Evolutionary conservation across 2,888 invertebrate genomes (phyloP), one percentile per base, ranked within the genome.

Genomic region (Mythimna impura): DNA sequence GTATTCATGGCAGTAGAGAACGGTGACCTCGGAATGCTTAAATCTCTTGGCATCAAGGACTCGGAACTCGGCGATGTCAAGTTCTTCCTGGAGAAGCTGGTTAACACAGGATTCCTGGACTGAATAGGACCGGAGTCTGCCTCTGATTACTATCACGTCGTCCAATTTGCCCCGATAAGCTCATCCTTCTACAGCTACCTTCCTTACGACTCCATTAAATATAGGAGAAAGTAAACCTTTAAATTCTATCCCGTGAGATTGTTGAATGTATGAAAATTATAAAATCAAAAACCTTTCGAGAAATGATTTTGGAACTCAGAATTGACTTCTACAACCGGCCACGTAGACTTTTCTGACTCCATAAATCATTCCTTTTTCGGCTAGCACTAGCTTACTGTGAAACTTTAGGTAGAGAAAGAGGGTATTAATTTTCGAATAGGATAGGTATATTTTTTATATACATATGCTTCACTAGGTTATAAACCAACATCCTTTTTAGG

Each of bases 1-100:
- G 99, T 99, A 47, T 99, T 99, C 95, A 98, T 99, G 98, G 99
- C 99, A 14, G 99, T 99, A 50, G 99, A 99, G 93, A 99, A 99
- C 92, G 99, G 99, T 20, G 99, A 99, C 93, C 97, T 99, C 78
- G 99, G 99, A 76, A 98, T 99, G 98, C 96, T 99, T 76, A 99
- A 99, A 92, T 98, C 99, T 17, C 97, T 99, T 80, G 99, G 99
- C 85, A 99, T 99, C 94, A 99, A 99, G 95, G 99, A 99, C 94
- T 99, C 99, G 0, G 99, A 99, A 92, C 97, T 99, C 82, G 99
- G 99, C 25, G 99, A 99, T 92, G 99, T 99, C 71, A 99, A 99
- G 93, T 99, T 99, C 96, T 99, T 99, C 97, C 97, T 99, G 90
- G 99, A 99, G 96, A 99, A 99, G 95, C 97, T 99, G 90, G 99